phyloP scores from a whole-genome alignment of 2,797 vertebrate species.

The Luscinia luscinia region DNA sequence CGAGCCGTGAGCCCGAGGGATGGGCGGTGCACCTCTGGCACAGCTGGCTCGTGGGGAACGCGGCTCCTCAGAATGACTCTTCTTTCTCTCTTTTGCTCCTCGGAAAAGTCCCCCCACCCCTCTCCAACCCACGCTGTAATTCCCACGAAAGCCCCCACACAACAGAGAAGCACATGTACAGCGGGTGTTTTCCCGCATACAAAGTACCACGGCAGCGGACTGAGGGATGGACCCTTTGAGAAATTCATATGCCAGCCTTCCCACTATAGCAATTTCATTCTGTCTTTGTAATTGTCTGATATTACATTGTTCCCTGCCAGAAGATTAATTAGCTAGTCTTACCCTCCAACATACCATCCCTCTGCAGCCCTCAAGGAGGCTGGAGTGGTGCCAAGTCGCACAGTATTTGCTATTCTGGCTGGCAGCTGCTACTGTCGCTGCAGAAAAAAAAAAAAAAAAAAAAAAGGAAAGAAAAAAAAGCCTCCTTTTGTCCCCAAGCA shows the following conservation, averaged over 20 bases:
- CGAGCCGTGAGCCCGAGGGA: fast-evolving
- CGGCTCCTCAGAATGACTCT: not conserved
- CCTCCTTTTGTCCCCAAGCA: constrained; percentile 57
- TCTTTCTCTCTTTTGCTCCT: not conserved
- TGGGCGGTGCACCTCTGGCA: fast-evolving
- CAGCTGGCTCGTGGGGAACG: not conserved
- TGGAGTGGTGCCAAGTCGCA: constrained; percentile 58
- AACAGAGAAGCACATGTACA: not conserved
- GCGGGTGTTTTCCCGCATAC: not conserved
- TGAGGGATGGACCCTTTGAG: constrained; percentile 61
- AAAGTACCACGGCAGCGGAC: not conserved
- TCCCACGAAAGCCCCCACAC: not conserved
- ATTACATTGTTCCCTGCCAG: constrained; percentile 76
- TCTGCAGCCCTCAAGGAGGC: constrained; percentile 62
- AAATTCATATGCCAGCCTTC: constrained; percentile 65
- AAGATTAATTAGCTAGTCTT: constrained; percentile 74
- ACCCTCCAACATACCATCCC: constrained; percentile 72
- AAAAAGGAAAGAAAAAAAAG: not conserved
- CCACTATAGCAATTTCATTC: constrained; percentile 63
- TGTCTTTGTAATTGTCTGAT: constrained; percentile 67
- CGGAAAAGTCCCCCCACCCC: not conserved
- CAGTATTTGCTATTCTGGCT: constrained; percentile 64
- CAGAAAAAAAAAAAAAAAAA: not conserved
- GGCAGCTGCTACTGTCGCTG: constrained; percentile 63
- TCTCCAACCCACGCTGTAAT: not conserved